Evolutionary conservation across 2,113 vertebrate species (phyloP).

Genomic region (Acrocephalus arundinaceus): DNA sequence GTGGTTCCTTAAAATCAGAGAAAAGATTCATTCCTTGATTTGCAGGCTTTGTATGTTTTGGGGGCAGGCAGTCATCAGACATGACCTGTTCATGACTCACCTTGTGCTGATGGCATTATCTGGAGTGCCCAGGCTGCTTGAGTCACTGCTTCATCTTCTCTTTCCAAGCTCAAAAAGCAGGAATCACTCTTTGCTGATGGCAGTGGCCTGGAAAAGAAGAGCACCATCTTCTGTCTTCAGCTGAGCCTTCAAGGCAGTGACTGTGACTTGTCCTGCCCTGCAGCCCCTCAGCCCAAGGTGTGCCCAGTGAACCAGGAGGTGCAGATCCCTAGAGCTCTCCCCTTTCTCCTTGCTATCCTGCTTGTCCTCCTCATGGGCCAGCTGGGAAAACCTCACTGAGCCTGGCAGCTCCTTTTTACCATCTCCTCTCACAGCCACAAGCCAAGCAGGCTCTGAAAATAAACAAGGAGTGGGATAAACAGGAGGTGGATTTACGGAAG

Average conservation of each 20-base stretch:
- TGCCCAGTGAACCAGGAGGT: not conserved
- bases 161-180: not conserved
- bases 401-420: slow-evolving; percentile 6
- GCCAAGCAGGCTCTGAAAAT: slow-evolving; percentile 31
- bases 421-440: not conserved
- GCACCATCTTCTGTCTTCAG: not conserved
- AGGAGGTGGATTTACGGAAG: slow-evolving; percentile 59
- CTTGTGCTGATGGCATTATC: not conserved
- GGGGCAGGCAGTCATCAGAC: not conserved
- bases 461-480: slow-evolving; percentile 46
- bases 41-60: not conserved
- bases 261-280: not conserved
- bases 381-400: not conserved
- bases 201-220: not conserved
- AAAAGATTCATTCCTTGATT: not conserved
- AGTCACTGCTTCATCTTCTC: not conserved
- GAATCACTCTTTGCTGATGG: not conserved
- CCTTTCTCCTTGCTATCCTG: not conserved
- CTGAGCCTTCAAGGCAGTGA: not conserved
- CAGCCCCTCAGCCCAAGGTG: not conserved
- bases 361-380: not conserved
- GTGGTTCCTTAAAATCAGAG: not conserved
- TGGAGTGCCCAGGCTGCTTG: not conserved
- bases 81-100: not conserved
- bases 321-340: not conserved